phyloP scores from a whole-genome alignment of 2,797 vertebrate genomes.

The Macropodus opercularis region DNA sequence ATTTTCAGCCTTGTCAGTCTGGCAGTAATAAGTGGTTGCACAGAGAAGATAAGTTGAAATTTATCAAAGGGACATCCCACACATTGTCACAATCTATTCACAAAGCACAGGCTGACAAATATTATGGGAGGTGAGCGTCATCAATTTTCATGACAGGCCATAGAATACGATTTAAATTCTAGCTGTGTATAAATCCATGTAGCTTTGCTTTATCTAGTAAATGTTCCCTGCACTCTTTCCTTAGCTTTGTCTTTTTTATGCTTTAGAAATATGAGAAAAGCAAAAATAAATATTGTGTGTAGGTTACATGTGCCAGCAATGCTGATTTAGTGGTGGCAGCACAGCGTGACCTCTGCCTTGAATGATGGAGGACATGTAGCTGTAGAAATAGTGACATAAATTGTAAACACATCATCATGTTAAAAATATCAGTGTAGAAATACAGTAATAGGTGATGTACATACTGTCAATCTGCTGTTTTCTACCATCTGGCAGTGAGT shows the following conservation, averaged over 20 bases:
- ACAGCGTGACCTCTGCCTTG: constrained; percentile 11
- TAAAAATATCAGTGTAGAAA: constrained; percentile 1
- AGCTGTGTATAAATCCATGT: constrained; percentile 1
- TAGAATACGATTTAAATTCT: constrained; percentile 47
- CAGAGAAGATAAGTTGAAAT: constrained; percentile 59
- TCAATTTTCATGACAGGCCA: constrained; percentile 57
- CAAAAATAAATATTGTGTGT: constrained; percentile 21
- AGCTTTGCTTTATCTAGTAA: not conserved
- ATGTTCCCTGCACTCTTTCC: not conserved
- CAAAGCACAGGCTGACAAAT: constrained; percentile 55
- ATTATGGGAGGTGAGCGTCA: constrained; percentile 55
- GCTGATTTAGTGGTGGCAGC: constrained; percentile 27
- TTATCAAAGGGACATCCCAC: constrained; percentile 74
- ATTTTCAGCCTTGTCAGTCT: constrained; percentile 46
- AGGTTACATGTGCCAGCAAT: constrained; percentile 4
- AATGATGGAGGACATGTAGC: not conserved
- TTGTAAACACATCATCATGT: constrained; percentile 5
- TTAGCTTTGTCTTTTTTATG: not conserved
- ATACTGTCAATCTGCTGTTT: constrained; percentile 3
- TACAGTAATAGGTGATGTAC: not conserved
- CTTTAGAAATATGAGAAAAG: not conserved
- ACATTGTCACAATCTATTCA: constrained; percentile 75
- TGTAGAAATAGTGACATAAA: constrained; percentile 7
- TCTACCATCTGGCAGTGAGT: not conserved
- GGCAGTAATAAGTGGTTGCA: constrained; percentile 57